Percentiles rank a stretch among this genome's conserved stretches.
These are phyloP conservation scores for Notodonta ziczac DNA, from an alignment of 2,888 invertebrate species.

Conservation along the genomic window DNA sequence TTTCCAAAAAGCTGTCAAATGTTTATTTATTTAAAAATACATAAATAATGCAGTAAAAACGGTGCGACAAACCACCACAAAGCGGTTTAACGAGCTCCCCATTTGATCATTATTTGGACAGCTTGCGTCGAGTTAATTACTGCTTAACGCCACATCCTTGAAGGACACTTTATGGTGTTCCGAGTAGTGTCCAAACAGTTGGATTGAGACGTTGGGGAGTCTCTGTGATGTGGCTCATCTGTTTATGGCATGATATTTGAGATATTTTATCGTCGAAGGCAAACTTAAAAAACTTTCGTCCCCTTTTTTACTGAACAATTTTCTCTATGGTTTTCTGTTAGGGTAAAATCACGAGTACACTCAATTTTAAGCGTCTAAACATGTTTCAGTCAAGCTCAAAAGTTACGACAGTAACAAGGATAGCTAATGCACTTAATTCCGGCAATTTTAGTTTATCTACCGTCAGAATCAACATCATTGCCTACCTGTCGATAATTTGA, in stretches of 20 bases:
- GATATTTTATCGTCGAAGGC: not conserved
- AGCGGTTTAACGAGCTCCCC: not conserved
- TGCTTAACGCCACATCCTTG: constrained; percentile 26
- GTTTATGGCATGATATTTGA: constrained; percentile 4
- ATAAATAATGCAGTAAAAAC: not conserved
- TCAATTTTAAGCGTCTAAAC: too few species aligned
- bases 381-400: too few species aligned
- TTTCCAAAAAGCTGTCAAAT: not conserved
- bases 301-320: too few species aligned
- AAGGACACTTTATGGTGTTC: constrained; percentile 42
- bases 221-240: constrained; percentile 15
- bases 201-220: constrained; percentile 34
- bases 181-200: constrained; percentile 32
- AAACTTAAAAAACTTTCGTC: not conserved
- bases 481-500: too few species aligned
- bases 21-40: not conserved
- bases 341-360: too few species aligned
- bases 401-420: too few species aligned
- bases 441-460: too few species aligned
- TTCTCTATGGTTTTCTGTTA: too few species aligned
- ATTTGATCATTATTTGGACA: constrained; percentile 32
- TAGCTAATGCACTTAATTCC: too few species aligned
- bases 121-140: constrained; percentile 41
- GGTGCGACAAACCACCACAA: constrained; percentile 1
- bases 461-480: too few species aligned